Base-by-base conservation (phyloP, 1,140 invertebrate genomes). In the Calosoma granatense region DNA sequence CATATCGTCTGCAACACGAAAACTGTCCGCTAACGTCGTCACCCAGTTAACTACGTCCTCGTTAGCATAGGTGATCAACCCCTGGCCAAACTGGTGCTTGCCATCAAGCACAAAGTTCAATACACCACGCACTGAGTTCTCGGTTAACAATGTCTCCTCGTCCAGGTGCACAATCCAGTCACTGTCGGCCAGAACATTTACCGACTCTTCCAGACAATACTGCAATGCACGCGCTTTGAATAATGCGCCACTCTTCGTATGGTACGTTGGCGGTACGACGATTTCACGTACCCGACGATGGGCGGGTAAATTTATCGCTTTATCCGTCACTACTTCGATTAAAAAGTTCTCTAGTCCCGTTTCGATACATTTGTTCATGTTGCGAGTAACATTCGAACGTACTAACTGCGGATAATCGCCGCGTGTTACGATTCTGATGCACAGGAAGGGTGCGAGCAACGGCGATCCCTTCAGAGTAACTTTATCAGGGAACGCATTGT, bases 111-210 rank as follows among this genome's bases (percentile, higher is more conserved):
- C 90, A 81, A 98, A 98, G 69, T 98, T 98, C 14, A 98, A 74
- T 63, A 98, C 93, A 11, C 96, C 96, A 30, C 84, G 76, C 53
- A 92, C 82, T 19, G 90, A 88, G 71, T 96, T 94, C 67, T 94
- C 90, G 2, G 95, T 98, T 1, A 98, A 74, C 22, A 98, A 70
- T 0, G 96, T 98, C 73, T 98, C 96, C 76, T 98, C 96, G 71
- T 99, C 96, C 15, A 98, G 76, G 76, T 98, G 96, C 1, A 98
- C 93, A 65, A 99, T 90, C 94, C 94, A 98, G 71, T 98, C 95
- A 60, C 81, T 85, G 65, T 96, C 92, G 17, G 81, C 82, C 12
- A 97, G 71, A 61, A 91, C 82, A 72, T 95, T 96, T 1, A 94
- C 85, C 63, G 84, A 84, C 65, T 90, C 88, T 76, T 98, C 95